These are phyloP conservation scores for Coenobita brevimanus DNA, from an alignment of 1,140 invertebrate genomes.

Conservation along the genomic window DNA sequence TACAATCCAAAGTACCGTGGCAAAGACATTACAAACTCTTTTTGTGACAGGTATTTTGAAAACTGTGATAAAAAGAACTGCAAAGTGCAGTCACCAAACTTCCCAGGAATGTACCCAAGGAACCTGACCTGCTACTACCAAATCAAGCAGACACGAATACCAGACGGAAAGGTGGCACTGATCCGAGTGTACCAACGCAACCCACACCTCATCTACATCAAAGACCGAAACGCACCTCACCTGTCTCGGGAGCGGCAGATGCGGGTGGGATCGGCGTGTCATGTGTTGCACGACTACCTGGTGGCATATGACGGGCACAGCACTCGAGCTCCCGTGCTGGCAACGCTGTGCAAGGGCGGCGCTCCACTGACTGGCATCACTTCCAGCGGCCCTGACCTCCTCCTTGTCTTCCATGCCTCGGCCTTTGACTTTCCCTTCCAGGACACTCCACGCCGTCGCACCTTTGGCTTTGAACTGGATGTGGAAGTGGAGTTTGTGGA, in stretches of 20 bases:
- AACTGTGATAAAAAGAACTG: slow-evolving; percentile 91
- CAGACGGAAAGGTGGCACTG: slow-evolving; percentile 71
- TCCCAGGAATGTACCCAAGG: slow-evolving; percentile 88
- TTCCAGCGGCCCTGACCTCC: slow-evolving; percentile 87
- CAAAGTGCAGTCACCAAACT: slow-evolving; percentile 88
- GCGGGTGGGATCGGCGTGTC: slow-evolving; percentile 86
- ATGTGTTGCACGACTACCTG: slow-evolving; percentile 89
- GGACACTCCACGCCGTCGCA: slow-evolving; percentile 74
- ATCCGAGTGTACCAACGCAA: slow-evolving; percentile 65
- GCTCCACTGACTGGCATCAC: slow-evolving; percentile 87
- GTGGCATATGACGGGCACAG: slow-evolving; percentile 93
- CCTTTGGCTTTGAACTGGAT: slow-evolving; percentile 89
- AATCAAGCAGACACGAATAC: slow-evolving; percentile 81
- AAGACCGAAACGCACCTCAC: slow-evolving; percentile 67
- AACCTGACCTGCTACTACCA: slow-evolving; percentile 89
- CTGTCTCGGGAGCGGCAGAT: slow-evolving; percentile 56
- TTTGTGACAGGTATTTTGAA: slow-evolving; percentile 91
- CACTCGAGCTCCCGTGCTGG: slow-evolving; percentile 87
- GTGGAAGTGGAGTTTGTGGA: slow-evolving; percentile 82
- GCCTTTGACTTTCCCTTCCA: slow-evolving; percentile 86
- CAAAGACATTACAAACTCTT: slow-evolving; percentile 87
- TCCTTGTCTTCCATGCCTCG: slow-evolving; percentile 91
- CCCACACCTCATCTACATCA: slow-evolving; percentile 69
- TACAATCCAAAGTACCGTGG: slow-evolving; percentile 79
- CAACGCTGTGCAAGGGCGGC: slow-evolving; percentile 91